A percentile compares a stretch with the other conserved stretches of the same genome.
Evolutionary conservation across 2,797 vertebrate species (phyloP).

Genomic region (Labroides dimidiatus): DNA sequence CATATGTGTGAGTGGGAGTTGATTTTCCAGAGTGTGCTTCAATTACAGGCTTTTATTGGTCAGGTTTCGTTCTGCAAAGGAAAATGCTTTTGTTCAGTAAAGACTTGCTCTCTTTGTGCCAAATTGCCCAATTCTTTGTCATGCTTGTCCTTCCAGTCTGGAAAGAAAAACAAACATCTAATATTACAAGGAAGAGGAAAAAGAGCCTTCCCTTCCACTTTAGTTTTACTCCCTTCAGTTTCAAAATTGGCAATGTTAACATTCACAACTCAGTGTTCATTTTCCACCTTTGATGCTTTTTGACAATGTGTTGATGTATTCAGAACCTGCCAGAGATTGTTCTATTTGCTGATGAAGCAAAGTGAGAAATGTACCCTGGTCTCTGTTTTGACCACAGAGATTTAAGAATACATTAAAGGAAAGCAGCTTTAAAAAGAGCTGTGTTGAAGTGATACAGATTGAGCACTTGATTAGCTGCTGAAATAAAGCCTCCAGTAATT

Average conservation of each 20-base stretch:
- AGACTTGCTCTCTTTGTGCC: background rate
- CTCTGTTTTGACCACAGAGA: background rate
- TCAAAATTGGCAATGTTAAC: background rate
- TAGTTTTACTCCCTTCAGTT: background rate
- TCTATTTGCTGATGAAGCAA: background rate
- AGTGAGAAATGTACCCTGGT: background rate
- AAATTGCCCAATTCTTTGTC: background rate
- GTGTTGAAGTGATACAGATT: slow-evolving; percentile 6
- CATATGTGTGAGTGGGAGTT: no score
- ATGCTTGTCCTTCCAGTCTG: background rate
- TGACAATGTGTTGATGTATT: background rate
- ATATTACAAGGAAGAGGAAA: background rate
- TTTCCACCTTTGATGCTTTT: background rate
- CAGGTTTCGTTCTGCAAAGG: background rate
- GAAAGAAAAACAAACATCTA: background rate
- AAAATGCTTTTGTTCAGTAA: background rate
- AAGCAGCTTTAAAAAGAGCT: background rate
- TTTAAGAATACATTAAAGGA: background rate
- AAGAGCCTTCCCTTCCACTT: background rate
- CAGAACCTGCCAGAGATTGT: slow-evolving; percentile 5
- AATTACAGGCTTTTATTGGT: background rate
- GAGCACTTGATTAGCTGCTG: background rate
- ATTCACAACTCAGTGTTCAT: background rate
- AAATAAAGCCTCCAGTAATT: slow-evolving; percentile 1
- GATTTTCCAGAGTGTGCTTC: background rate